Base-by-base conservation (phyloP, 2,113 vertebrate species). In the Ammodytes dubius region DNA sequence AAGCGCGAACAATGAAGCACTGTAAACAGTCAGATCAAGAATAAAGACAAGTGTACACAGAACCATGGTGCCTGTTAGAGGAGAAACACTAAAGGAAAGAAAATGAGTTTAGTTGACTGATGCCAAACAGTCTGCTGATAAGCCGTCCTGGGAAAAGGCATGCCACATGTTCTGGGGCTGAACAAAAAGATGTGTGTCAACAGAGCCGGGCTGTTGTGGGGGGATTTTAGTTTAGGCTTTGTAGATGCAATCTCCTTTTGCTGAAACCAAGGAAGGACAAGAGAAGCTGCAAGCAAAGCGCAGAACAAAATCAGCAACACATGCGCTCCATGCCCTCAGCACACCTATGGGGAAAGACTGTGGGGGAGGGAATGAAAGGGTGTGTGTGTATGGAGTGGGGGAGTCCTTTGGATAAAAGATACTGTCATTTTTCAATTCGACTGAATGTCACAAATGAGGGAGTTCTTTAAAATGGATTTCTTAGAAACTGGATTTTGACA, bases 271-370 rank as follows among this genome's bases (percentile, higher is more conserved):
- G 79, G 78, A 74, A 81, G 52, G 79, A 86, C 75, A 82, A 87
- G 74, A 89, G 77, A 89, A 92, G 93, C 93, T 92, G 88, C 93
- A 95, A 94, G 92, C 93, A 92, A 93, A 94, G 91, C 89, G 66
- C 89, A 93, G 92, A 90, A 84, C 65, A 90, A 87, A 87, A 77
- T 88, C 92, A 85, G 89, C 86, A 75, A 78, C 85, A 91, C 94
- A 95, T 94, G 94, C 94, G 89, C 93, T 92, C 92, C 93, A 95
- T 95, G 95, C 94, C 93, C 81, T 91, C 79, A 94, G 91, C 80
- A 93, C 88, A 93, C 90, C 95, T 95, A 94, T 43, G 77, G 81
- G 90, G 71, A 92, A 73, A 88, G 79, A 82, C 43, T 56, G 43
- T 56, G 27, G 47, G 49, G 63, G 69, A 43, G 57, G 80, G 73